Conservation (phyloP, 1,140 invertebrate species). For the Battus philenor region DNA sequence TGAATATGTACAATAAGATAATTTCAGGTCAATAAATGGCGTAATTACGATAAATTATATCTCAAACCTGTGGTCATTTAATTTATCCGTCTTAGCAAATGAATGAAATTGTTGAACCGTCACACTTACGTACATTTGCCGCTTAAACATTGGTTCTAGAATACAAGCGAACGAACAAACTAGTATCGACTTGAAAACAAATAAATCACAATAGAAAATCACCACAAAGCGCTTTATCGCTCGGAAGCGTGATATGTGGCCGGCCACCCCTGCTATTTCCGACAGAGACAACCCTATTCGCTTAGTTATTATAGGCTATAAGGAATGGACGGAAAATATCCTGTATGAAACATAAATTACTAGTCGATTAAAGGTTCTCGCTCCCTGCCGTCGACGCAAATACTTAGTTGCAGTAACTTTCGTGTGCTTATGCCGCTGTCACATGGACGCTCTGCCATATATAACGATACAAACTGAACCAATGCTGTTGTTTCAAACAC, state of each 20-base stretch:
- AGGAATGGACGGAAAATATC: conserved; percentile 9
- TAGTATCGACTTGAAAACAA: background rate
- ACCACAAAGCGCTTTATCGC: conserved; percentile 8
- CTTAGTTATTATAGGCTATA: conserved; percentile 1
- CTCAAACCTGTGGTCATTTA: no score
- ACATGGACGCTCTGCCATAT: no score
- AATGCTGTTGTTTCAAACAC: no score
- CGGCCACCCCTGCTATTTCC: conserved; percentile 7
- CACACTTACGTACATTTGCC: no score
- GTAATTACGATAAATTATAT: no score
- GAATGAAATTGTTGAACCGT: no score
- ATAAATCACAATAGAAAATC: conserved; percentile 4
- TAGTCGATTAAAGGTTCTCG: conserved; percentile 7
- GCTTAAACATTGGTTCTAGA: no score
- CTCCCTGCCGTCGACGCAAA: conserved; percentile 2
- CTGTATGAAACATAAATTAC: conserved; percentile 12
- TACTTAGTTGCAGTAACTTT: conserved; percentile 2
- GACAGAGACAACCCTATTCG: conserved; percentile 5
- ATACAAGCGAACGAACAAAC: background rate
- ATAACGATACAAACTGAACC: no score
- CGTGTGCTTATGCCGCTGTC: background rate
- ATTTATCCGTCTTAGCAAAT: no score
- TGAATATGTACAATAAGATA: no score
- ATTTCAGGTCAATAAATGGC: no score
- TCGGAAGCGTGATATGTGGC: conserved; percentile 9